These are phyloP conservation scores for Agrochola circellaris DNA, from an alignment of 2,888 invertebrate species.

Conservation along the genomic window DNA sequence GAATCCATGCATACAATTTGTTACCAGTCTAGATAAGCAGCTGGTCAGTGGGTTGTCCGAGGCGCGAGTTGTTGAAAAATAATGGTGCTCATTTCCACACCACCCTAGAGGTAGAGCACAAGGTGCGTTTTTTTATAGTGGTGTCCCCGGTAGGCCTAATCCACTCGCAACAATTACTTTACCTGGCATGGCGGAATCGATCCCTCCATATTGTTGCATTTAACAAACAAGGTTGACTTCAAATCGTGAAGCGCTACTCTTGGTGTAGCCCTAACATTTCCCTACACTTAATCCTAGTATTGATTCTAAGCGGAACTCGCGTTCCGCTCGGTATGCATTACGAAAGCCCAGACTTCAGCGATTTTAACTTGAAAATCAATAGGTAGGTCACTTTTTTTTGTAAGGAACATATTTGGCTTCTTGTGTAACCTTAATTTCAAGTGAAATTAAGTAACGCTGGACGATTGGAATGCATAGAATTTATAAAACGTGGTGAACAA, in stretches of 20 bases:
- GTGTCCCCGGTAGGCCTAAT: conserved; percentile 66
- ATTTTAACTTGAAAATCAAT: not conserved
- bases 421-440: conserved; percentile 14
- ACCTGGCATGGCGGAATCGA: conserved; percentile 41
- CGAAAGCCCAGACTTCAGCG: conserved; percentile 39
- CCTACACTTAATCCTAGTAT: conserved; percentile 41
- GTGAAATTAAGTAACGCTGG: conserved; percentile 48
- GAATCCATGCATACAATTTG: not conserved
- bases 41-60: not conserved
- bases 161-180: conserved; percentile 51
- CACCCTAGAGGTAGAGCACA: conserved; percentile 65
- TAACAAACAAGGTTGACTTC: not conserved
- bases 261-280: conserved; percentile 25
- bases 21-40: not conserved
- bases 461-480: conserved; percentile 57
- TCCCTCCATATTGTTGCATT: conserved; percentile 41
- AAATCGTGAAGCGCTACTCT: conserved; percentile 12
- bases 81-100: conserved; percentile 64
- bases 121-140: conserved; percentile 68
- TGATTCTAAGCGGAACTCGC: conserved; percentile 26
- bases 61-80: not conserved
- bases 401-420: too few relatives aligned
- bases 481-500: conserved; percentile 50
- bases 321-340: conserved; percentile 53
- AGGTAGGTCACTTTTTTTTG: not conserved